Evolutionary conservation across 2,113 vertebrate genomes (phyloP), one percentile per base, ranked within the genome.

Genomic region (Platysteira castanea): DNA sequence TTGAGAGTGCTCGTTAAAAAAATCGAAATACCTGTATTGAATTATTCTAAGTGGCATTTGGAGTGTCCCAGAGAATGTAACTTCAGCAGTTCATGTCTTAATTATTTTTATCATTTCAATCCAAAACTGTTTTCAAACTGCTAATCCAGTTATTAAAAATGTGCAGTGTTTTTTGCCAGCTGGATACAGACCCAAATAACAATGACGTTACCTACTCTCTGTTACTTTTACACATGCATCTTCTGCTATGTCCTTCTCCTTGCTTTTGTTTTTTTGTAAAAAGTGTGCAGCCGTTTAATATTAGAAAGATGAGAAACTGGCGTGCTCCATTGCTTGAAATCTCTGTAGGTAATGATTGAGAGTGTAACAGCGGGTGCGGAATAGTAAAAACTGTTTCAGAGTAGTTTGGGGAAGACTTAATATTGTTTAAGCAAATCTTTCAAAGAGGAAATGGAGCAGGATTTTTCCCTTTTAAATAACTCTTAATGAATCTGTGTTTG

Each of bases 401-500:
- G 30, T 73, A 44, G 54, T 53, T 84, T 74, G 42, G 30, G 10
- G n/a, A 84, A 91, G 39, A 56, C 22, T 74, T 53, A 49, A 18
- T 82, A 22, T 47, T 59, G 11, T 69, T 90, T 42, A 90, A 84
- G 68, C 15, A 88, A 86, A 79, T 67, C 11, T 82, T 76, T 76
- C 15, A 24, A 37, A 76, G 44, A 70, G 54, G 35, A 78, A 84
- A 67, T 49, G 56, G 33, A 89, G 15, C 35, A 50, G 22, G 18
- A 44, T 37, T 89, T 90, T 89, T 67, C 7, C 9, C 20, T 80
- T 80, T 77, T 79, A 85, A 75, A 26, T 73, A 90, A n/a, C 21
- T 71, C 37, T 4, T 28, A n/a, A 30, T 69, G n/a, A 52, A 83
- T 31, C 26, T 71, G 6, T 42, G 9, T 35, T 46, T 46, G 15